phyloP scores from a whole-genome alignment of 2,888 invertebrate species.

The Galerucella pusilla region DNA sequence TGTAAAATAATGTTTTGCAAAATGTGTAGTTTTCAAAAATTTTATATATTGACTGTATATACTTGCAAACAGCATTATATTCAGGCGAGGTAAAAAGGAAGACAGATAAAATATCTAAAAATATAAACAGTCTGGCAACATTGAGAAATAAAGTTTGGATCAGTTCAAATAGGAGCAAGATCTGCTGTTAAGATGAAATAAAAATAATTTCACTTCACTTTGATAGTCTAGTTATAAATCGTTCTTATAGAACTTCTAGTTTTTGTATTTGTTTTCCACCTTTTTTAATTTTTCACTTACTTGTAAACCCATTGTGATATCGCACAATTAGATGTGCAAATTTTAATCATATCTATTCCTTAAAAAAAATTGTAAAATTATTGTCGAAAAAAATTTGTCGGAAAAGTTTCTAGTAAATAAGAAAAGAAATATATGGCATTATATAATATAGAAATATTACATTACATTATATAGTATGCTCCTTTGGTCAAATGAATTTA shows the following conservation, averaged over 20 bases:
- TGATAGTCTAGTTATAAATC: neutral
- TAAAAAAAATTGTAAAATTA: constrained; percentile 44
- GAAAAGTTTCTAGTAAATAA: constrained; percentile 33
- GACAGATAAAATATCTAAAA: too few species aligned
- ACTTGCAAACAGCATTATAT: neutral
- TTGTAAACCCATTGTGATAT: constrained; percentile 62
- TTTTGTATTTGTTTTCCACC: constrained; percentile 10
- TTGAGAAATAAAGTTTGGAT: too few species aligned
- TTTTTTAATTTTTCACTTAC: constrained; percentile 28
- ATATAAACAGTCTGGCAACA: too few species aligned
- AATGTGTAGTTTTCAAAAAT: neutral
- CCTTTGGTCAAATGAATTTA: constrained; percentile 3
- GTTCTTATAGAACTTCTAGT: constrained; percentile 6
- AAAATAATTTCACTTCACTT: too few species aligned
- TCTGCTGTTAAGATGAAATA: neutral
- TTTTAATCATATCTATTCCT: constrained; percentile 61
- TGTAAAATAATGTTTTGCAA: neutral
- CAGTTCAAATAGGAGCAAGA: too few species aligned
- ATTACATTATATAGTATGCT: constrained; percentile 16
- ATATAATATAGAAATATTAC: constrained; percentile 33
- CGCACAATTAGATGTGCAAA: constrained; percentile 57
- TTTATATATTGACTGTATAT: neutral
- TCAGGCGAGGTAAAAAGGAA: too few species aligned
- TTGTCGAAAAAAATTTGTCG: constrained; percentile 41
- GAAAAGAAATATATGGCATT: constrained; percentile 34